Evolutionary conservation across 2,888 invertebrate genomes (phyloP).

Genomic region (Heliconius cydno): DNA sequence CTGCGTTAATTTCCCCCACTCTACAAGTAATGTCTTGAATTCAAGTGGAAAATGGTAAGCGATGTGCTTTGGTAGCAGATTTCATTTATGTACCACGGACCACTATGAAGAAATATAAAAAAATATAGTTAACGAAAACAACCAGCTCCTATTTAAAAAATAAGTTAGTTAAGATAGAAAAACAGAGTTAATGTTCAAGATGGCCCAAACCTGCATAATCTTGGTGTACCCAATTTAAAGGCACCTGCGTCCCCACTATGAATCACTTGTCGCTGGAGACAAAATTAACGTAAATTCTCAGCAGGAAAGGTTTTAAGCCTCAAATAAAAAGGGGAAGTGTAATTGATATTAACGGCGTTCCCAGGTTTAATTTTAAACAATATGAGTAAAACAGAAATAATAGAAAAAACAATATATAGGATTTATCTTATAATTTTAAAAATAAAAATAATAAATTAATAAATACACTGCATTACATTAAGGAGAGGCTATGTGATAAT

Average conservation of each 20-base stretch:
- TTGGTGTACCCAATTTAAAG: background rate
- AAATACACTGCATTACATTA: too few relatives aligned
- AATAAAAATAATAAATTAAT: too few relatives aligned
- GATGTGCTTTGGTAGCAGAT: too few relatives aligned
- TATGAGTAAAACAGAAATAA: background rate
- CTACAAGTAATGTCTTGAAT: too few relatives aligned
- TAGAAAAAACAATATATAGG: background rate
- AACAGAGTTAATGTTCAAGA: background rate
- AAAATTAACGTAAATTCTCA: constrained; percentile 1
- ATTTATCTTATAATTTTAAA: too few relatives aligned
- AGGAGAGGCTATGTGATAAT: too few relatives aligned
- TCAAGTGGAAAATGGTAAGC: too few relatives aligned
- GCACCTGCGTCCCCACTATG: constrained; percentile 10
- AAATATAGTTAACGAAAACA: too few relatives aligned
- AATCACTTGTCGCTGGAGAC: constrained; percentile 8
- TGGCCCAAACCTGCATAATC: background rate
- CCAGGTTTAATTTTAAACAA: background rate
- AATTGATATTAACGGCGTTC: constrained; percentile 1
- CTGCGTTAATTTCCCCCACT: too few relatives aligned
- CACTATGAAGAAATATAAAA: background rate
- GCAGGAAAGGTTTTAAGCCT: constrained; percentile 11
- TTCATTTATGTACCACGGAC: background rate
- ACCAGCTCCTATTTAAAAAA: background rate
- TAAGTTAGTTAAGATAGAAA: background rate
- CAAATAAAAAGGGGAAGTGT: constrained; percentile 2